phyloP scores from a whole-genome alignment of 2,797 vertebrate genomes.

The Buphagus erythrorhynchus region DNA sequence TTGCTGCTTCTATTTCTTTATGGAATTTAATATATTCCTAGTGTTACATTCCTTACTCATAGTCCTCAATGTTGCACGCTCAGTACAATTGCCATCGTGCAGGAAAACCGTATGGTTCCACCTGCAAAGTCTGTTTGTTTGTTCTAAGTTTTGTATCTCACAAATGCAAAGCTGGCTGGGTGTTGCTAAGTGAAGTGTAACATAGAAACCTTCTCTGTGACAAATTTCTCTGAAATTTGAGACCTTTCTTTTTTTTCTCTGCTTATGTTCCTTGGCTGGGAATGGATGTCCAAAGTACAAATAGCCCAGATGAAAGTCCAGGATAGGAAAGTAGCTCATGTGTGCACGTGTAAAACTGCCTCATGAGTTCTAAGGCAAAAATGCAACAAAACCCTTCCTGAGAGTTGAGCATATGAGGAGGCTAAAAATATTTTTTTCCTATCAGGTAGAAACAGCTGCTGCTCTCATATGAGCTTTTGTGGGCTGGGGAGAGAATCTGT shows the following conservation, averaged over 20 bases:
- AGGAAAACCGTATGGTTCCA: background rate
- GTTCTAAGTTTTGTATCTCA: background rate
- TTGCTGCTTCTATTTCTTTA: background rate
- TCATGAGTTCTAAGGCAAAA: background rate
- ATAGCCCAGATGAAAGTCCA: background rate
- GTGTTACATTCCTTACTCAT: background rate
- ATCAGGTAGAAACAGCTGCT: background rate
- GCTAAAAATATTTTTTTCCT: background rate
- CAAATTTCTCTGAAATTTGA: background rate
- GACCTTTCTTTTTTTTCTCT: background rate
- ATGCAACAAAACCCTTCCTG: background rate
- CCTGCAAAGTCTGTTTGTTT: background rate
- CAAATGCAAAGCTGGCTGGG: background rate
- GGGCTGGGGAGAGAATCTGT: background rate
- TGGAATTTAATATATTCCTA: background rate
- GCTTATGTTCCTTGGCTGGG: background rate
- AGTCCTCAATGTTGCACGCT: fast-evolving
- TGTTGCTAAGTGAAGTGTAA: background rate
- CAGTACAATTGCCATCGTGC: fast-evolving
- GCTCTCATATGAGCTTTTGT: background rate
- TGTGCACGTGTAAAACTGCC: background rate
- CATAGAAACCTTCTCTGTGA: background rate
- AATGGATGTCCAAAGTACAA: background rate
- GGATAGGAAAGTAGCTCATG: background rate
- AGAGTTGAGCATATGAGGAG: background rate